These are phyloP conservation scores for Perithous albicinctus DNA, from an alignment of 2,888 invertebrate species.

Conservation along the genomic window DNA sequence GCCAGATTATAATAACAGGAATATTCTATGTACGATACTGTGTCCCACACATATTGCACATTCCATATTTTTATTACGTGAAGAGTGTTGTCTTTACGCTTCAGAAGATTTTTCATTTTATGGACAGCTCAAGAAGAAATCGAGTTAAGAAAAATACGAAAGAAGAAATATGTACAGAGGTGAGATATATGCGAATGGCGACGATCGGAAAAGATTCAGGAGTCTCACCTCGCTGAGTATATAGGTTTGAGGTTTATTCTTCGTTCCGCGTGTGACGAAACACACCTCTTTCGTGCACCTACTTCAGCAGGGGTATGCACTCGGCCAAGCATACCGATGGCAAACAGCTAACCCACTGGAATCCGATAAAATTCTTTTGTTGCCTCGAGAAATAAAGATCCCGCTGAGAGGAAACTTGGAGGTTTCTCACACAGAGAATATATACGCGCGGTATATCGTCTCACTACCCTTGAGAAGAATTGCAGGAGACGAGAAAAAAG, in stretches of 20 bases:
- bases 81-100: background rate
- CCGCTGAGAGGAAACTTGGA: background rate
- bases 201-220: background rate
- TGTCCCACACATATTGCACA: background rate
- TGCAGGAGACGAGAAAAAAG: background rate
- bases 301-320: background rate
- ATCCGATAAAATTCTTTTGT: constrained; percentile 32
- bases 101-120: background rate
- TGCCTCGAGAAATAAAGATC: background rate
- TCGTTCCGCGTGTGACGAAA: background rate
- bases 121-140: background rate
- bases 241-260: background rate
- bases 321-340: background rate
- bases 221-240: background rate
- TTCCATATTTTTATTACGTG: background rate
- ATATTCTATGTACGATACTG: background rate
- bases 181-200: background rate
- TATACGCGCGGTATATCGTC: background rate
- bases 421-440: background rate
- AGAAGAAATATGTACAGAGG: background rate
- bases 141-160: background rate
- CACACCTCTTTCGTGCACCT: background rate
- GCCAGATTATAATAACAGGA: background rate
- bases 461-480: background rate
- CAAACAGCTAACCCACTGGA: background rate